Evolutionary conservation across 2,797 vertebrate species (phyloP).

Genomic region (Sebastiscus albofasciatus): DNA sequence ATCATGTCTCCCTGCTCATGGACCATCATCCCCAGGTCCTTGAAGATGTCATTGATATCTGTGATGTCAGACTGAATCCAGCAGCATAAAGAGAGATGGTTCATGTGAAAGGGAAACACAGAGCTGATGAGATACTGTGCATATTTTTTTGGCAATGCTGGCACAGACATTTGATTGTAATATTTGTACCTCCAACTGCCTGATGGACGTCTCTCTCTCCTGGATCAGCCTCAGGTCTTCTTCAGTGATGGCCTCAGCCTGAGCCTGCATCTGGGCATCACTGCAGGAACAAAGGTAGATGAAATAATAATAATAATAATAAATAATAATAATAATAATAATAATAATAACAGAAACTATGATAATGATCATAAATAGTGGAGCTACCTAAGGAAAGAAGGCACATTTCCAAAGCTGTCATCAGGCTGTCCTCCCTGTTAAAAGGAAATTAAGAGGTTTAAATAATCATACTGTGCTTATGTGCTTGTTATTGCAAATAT

Average conservation of each 20-base stretch:
- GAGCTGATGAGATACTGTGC: not conserved
- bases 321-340: not conserved
- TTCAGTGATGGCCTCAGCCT: constrained; percentile 91
- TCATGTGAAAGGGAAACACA: not conserved
- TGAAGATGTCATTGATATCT: constrained; percentile 99
- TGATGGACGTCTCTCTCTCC: constrained; percentile 92
- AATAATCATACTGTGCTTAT: not conserved
- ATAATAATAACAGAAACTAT: not conserved
- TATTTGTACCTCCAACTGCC: constrained; percentile 89
- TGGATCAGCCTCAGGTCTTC: constrained; percentile 94
- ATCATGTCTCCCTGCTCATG: constrained; percentile 98
- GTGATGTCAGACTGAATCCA: constrained; percentile 91
- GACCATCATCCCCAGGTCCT: constrained; percentile 97
- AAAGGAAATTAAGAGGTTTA: constrained; percentile 14
- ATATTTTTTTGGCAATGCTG: no score
- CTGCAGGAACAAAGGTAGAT: constrained; percentile 57
- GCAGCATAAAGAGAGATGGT: not conserved
- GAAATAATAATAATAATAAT: not conserved
- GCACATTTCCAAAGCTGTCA: constrained; percentile 81
- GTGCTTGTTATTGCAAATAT: not conserved
- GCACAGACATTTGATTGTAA: not conserved
- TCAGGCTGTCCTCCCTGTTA: constrained; percentile 88
- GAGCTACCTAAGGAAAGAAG: constrained; percentile 86
- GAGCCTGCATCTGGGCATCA: constrained; percentile 86
- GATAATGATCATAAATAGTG: not conserved